Evolutionary conservation across 1,140 invertebrate genomes (phyloP), one percentile per base, ranked within the genome.

Genomic region (Aphaenogaster rudis): DNA sequence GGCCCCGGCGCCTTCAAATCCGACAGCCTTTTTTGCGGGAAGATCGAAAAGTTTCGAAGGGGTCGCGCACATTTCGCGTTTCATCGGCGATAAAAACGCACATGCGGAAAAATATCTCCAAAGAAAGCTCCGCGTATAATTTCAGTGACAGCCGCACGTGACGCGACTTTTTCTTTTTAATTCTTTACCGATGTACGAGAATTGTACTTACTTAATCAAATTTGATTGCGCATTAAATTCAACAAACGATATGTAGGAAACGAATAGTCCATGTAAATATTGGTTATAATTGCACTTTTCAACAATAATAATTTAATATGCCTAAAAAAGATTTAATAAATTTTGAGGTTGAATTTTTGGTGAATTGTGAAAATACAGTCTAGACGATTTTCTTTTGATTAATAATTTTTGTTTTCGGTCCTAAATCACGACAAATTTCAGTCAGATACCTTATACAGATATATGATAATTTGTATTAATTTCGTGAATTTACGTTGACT

Each of bases 1-100:
- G 42, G 3, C 45, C 11, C 61, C 17, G 28, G 39, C 39, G 57
- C 33, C 77, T 72, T 86, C 77, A 54, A 45, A 8, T 39, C 9
- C 50, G 66, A 50, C 39, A 45, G 71, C 17, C 45, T 84, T 39
- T 48, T 48, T 80, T 82, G 39, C 67, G 54, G 42, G 7, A 61
- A 45, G 54, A 82, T 61, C 15, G 67, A 61, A 48, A 48, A 82
- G 36, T 57, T 81, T 81, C 50, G 21, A 81, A 39, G 42, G 52
- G 64, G 11, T 42, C 39, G 79, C 52, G 52, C 11, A 42, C 67
- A 74, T 74, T 74, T 82, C 28, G 48, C 52, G 42, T 36, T 36
- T 74, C 17, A n/a, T 57, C 0, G 52, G 54, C 17, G 21, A 7
- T 72, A 45, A 71, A 79, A 80, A 82, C 21, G 17, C 11, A 69